phyloP scores from a whole-genome alignment of 2,888 invertebrate species.

The Hemistola chrysoprasaria region DNA sequence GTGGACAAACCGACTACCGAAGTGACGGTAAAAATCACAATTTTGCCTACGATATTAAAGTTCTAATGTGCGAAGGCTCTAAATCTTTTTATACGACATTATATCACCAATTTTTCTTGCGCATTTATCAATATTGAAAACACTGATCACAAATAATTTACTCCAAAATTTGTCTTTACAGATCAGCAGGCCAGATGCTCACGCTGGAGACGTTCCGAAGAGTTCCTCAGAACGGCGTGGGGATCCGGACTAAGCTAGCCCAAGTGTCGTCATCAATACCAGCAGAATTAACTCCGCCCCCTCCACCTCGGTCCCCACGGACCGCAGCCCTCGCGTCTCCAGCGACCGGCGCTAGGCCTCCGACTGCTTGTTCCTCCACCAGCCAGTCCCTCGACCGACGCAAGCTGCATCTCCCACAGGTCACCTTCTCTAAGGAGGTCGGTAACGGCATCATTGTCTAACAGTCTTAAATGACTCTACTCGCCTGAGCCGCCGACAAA shows the following conservation, averaged over 20 bases:
- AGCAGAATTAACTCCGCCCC: conserved; percentile 67
- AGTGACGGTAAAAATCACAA: no score
- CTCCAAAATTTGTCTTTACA: conserved; percentile 49
- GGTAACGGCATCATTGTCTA: conserved; percentile 93
- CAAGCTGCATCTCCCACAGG: conserved; percentile 89
- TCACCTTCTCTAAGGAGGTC: conserved; percentile 95
- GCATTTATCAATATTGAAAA: no score
- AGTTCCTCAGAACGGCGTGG: conserved; percentile 69
- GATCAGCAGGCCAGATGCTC: conserved; percentile 87
- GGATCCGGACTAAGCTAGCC: conserved; percentile 48
- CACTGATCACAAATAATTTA: no score
- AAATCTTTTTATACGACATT: no score
- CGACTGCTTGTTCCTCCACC: conserved; percentile 87
- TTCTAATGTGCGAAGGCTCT: no score
- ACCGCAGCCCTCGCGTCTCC: conserved; percentile 60
- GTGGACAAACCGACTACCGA: no score
- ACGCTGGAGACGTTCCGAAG: conserved; percentile 88
- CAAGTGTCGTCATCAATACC: conserved; percentile 52
- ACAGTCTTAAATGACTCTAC: no score
- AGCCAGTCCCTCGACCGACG: conserved; percentile 83
- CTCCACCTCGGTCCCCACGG: conserved; percentile 66
- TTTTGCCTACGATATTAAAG: no score
- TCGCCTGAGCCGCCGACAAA: no score
- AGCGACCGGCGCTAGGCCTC: conserved; percentile 79
- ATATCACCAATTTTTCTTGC: no score